A percentile compares a stretch with the other conserved stretches of the same genome.
Evolutionary conservation across 2,113 vertebrate species (phyloP).

Genomic region (Rhinopomastus cyanomelas): DNA sequence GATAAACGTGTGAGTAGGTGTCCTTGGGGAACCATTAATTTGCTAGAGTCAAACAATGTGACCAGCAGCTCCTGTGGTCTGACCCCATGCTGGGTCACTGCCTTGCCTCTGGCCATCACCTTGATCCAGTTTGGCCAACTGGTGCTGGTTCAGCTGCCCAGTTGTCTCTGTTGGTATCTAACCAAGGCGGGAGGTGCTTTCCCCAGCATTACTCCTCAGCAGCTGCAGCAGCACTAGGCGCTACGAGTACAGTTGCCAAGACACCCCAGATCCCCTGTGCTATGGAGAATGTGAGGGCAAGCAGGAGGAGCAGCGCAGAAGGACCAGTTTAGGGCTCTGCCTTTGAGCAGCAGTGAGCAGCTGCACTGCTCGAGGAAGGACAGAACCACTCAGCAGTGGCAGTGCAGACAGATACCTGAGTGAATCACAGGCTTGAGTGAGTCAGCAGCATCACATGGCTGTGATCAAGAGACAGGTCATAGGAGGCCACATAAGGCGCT

Average conservation of each 20-base stretch:
- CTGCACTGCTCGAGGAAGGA: neutral
- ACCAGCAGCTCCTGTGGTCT: neutral
- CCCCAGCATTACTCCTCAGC: neutral
- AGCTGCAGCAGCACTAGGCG: neutral
- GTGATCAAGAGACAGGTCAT: conserved; percentile 4
- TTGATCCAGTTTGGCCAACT: neutral
- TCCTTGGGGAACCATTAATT: neutral
- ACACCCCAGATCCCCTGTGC: rapidly evolving
- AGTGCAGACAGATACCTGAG: neutral
- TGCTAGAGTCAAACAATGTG: rapidly evolving
- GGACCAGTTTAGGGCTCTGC: neutral
- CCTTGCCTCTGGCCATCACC: neutral
- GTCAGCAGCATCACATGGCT: conserved; percentile 4
- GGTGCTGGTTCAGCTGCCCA: neutral
- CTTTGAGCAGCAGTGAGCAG: neutral
- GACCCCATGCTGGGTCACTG: neutral
- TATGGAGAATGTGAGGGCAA: neutral
- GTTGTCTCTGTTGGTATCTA: neutral
- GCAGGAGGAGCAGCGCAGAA: neutral
- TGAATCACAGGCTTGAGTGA: conserved; percentile 40
- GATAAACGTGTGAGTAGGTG: neutral
- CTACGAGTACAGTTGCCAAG: neutral
- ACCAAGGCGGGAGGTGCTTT: neutral
- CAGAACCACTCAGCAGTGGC: neutral
- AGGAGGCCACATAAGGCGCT: neutral